A percentile compares a stretch with the other conserved stretches of the same genome.
phyloP scores from a whole-genome alignment of 1,140 invertebrate genomes.

The Penaeus japonicus region DNA sequence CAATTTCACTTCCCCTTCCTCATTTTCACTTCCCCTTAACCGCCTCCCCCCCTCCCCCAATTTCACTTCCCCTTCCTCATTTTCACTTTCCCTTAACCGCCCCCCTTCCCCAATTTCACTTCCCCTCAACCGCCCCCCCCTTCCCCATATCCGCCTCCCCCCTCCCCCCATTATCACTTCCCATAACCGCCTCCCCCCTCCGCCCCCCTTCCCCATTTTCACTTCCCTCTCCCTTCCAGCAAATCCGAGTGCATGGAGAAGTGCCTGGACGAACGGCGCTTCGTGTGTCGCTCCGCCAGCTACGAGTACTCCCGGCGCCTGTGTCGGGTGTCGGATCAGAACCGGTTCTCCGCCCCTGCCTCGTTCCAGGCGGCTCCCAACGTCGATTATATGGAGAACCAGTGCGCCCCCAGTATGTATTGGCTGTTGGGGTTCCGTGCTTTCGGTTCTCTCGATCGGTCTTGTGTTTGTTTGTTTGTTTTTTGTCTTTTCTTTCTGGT shows the following conservation, averaged over 20 bases:
- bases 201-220: constrained; percentile 37
- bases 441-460: neutral
- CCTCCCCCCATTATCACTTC: constrained; percentile 37
- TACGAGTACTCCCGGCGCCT: constrained; percentile 65
- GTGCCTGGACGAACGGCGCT: constrained; percentile 66
- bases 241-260: constrained; percentile 65
- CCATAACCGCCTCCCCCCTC: neutral
- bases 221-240: constrained; percentile 61
- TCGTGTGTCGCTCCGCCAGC: constrained; percentile 66
- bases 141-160: too few relatives aligned
- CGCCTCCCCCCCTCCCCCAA: too few relatives aligned
- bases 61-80: too few relatives aligned
- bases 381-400: constrained; percentile 69
- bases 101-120: too few relatives aligned
- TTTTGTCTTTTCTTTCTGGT: neutral
- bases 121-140: too few relatives aligned
- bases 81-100: too few relatives aligned
- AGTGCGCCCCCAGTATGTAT: constrained; percentile 66
- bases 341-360: constrained; percentile 63
- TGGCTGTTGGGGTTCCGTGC: neutral
- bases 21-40: too few relatives aligned
- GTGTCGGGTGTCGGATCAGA: constrained; percentile 66
- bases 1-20: too few relatives aligned
- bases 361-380: constrained; percentile 62
- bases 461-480: neutral